Evolutionary conservation across 2,797 vertebrate genomes (phyloP).

Genomic region (Leptatherina wallacei): DNA sequence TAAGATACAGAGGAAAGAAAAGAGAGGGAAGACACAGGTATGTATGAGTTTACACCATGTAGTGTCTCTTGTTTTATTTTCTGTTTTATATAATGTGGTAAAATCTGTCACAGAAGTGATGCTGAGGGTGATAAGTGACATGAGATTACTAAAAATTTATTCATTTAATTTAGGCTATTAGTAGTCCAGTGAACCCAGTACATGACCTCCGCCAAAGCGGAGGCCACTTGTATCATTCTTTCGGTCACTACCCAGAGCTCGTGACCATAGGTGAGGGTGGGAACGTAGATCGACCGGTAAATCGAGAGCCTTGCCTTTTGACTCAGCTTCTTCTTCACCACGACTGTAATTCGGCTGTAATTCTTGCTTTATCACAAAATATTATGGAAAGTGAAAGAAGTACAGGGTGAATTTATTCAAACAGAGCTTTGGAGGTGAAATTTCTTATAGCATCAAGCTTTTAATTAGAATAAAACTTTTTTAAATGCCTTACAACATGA

Average conservation of each 20-base stretch:
- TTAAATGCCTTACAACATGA: background rate
- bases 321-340: too few species aligned
- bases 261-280: too few species aligned
- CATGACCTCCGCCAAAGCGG: too few species aligned
- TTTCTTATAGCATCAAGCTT: background rate
- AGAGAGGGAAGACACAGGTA: constrained; percentile 79
- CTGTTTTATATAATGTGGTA: constrained; percentile 1
- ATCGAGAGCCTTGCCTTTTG: too few species aligned
- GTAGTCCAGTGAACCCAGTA: background rate
- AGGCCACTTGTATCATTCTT: too few species aligned
- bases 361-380: background rate
- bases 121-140: constrained; percentile 6
- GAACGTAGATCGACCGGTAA: too few species aligned
- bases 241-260: too few species aligned
- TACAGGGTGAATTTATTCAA: background rate
- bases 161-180: constrained; percentile 21
- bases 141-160: constrained; percentile 19
- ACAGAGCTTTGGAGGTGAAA: background rate
- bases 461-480: background rate
- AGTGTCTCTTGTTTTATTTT: constrained; percentile 3
- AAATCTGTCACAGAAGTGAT: constrained; percentile 11
- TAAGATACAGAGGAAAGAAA: constrained; percentile 70
- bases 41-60: background rate
- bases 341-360: too few species aligned
- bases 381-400: background rate